Conservation (phyloP, 2,888 invertebrate species). For the Alitta virens region DNA sequence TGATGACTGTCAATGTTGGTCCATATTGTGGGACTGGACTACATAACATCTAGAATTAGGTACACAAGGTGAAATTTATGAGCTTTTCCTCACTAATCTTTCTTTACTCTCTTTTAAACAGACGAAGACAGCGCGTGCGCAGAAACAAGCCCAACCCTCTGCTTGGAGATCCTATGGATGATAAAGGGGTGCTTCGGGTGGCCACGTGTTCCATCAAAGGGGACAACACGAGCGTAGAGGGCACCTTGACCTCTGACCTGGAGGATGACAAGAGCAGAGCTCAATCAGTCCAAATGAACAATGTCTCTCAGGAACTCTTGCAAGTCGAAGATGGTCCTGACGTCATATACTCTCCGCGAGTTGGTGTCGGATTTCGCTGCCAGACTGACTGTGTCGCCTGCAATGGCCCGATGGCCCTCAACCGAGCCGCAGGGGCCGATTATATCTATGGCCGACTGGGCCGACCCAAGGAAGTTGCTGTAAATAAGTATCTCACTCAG, state of each 20-base stretch:
- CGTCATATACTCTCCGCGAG: slow-evolving; percentile 9
- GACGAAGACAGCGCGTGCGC: slow-evolving; percentile 5
- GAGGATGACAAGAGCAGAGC: neutral
- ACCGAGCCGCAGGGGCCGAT: neutral
- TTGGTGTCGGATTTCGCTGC: slow-evolving; percentile 1
- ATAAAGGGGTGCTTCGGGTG: slow-evolving; percentile 2
- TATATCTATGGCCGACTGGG: neutral
- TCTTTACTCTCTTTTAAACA: no score
- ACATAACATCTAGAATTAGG: no score
- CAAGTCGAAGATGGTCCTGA: slow-evolving; percentile 13
- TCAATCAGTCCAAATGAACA: neutral
- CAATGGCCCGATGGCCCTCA: slow-evolving; percentile 3
- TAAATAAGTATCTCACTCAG: neutral
- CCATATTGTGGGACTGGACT: no score
- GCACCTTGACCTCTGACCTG: neutral
- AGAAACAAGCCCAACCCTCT: slow-evolving; percentile 7
- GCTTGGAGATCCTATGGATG: slow-evolving; percentile 10
- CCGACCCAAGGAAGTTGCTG: neutral
- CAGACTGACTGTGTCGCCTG: slow-evolving; percentile 13
- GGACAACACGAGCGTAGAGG: neutral
- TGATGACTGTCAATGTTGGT: no score
- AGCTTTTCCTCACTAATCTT: no score
- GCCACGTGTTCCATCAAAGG: neutral
- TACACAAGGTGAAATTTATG: no score
- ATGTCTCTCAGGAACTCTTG: neutral